Conservation (phyloP, 2,797 vertebrate genomes). For the Natrix natrix region DNA sequence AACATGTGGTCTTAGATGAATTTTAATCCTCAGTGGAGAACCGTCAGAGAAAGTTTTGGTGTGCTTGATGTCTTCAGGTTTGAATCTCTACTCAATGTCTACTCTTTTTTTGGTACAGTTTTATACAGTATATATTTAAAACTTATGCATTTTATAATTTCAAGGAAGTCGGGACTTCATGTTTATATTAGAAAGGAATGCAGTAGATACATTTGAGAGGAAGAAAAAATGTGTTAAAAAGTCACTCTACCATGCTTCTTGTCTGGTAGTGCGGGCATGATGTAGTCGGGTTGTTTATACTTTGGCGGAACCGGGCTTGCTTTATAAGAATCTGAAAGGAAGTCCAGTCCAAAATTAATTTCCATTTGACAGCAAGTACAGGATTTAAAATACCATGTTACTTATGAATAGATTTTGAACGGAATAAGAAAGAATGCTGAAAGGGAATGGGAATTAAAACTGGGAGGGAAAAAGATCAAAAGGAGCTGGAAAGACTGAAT, state of each 20-base stretch:
- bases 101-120: too few relatives aligned
- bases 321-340: conserved; percentile 38
- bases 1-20: background rate
- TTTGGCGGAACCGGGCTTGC: conserved; percentile 9
- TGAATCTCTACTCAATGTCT: too few relatives aligned
- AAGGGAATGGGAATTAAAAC: background rate
- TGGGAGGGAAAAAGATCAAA: background rate
- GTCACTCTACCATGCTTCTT: conserved; percentile 31
- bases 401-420: background rate
- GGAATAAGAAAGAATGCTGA: background rate
- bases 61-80: too few relatives aligned
- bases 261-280: conserved; percentile 15
- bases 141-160: background rate
- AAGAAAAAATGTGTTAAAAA: background rate
- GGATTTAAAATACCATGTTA: too few relatives aligned
- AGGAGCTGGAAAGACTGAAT: background rate
- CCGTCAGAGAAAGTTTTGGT: too few relatives aligned
- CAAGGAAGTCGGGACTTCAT: background rate
- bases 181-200: too few relatives aligned
- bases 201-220: background rate
- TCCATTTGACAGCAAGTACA: background rate
- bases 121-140: background rate
- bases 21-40: background rate
- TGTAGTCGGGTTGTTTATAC: conserved; percentile 8
- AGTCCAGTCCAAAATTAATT: conserved; percentile 12